Evolutionary conservation across 2,113 vertebrate genomes (phyloP).

Genomic region (Siniperca chuatsi): DNA sequence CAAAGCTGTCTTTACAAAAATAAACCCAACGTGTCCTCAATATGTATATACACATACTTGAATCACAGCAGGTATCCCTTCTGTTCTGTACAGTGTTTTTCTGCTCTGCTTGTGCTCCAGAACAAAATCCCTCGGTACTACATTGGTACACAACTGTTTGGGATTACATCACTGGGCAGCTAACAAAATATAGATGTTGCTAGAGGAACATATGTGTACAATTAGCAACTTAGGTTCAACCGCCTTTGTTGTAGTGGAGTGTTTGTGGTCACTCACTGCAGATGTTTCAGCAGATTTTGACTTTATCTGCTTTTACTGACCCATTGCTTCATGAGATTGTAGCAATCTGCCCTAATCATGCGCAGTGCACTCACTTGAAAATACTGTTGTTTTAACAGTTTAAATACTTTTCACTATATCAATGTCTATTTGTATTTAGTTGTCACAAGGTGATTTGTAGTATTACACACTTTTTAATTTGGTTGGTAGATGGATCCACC

Average conservation of each 20-base stretch:
- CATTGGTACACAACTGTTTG: slow-evolving; percentile 52
- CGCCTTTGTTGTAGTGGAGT: slow-evolving; percentile 23
- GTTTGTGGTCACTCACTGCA: slow-evolving; percentile 48
- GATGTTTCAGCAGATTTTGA: slow-evolving; percentile 33
- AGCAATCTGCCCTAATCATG: background rate
- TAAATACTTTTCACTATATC: background rate
- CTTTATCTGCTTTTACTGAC: slow-evolving; percentile 31
- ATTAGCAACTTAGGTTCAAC: slow-evolving; percentile 57
- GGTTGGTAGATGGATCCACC: background rate
- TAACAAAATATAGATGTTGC: slow-evolving; percentile 69
- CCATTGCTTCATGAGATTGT: background rate
- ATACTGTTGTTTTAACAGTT: background rate
- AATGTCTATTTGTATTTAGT: background rate
- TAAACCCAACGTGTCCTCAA: slow-evolving; percentile 15
- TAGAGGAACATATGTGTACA: slow-evolving; percentile 66
- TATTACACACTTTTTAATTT: background rate
- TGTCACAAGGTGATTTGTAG: background rate
- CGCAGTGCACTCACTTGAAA: background rate
- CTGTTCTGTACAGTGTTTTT: slow-evolving; percentile 57
- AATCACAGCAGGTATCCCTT: slow-evolving; percentile 47
- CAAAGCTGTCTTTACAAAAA: slow-evolving; percentile 27
- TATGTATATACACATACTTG: slow-evolving; percentile 26
- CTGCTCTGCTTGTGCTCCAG: slow-evolving; percentile 59
- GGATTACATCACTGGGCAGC: slow-evolving; percentile 70
- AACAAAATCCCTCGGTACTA: slow-evolving; percentile 34